phyloP scores from a whole-genome alignment of 2,113 vertebrate genomes.

The Taxidea taxus region DNA sequence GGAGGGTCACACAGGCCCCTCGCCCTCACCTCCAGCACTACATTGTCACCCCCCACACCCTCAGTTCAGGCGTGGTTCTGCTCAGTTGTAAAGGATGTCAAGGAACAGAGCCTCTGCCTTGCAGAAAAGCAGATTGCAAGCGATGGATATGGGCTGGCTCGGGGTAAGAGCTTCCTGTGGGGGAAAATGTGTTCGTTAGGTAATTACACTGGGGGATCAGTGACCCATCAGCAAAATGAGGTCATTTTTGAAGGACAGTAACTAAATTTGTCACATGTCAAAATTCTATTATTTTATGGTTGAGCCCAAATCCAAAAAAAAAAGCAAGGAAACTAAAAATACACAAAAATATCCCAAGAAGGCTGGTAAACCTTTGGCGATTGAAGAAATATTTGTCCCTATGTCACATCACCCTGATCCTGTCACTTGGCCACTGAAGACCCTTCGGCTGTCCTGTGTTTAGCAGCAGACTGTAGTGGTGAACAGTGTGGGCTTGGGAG shows the following conservation, averaged over 20 bases:
- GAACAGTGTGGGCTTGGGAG: fast-evolving
- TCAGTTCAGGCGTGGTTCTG: fast-evolving
- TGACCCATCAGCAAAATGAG: background rate
- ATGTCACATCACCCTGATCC: background rate
- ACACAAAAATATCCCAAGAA: background rate
- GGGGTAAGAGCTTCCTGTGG: background rate
- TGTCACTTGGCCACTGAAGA: fast-evolving
- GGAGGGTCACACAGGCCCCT: fast-evolving
- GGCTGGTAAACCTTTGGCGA: background rate
- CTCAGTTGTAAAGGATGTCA: fast-evolving
- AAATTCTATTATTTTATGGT: background rate
- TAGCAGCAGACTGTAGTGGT: fast-evolving
- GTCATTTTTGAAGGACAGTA: background rate
- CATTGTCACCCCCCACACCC: fast-evolving
- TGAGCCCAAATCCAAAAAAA: background rate
- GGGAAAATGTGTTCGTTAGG: background rate
- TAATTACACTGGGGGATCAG: background rate
- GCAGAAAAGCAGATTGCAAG: background rate
- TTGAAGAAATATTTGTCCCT: too few species aligned
- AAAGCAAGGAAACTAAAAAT: too few species aligned
- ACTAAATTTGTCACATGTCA: background rate
- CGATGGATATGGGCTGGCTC: fast-evolving
- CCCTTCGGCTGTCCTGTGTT: fast-evolving
- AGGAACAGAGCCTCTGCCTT: background rate
- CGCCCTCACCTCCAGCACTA: fast-evolving